Conservation (phyloP, 2,888 invertebrate genomes). For the Cosmorhoe ocellata region DNA sequence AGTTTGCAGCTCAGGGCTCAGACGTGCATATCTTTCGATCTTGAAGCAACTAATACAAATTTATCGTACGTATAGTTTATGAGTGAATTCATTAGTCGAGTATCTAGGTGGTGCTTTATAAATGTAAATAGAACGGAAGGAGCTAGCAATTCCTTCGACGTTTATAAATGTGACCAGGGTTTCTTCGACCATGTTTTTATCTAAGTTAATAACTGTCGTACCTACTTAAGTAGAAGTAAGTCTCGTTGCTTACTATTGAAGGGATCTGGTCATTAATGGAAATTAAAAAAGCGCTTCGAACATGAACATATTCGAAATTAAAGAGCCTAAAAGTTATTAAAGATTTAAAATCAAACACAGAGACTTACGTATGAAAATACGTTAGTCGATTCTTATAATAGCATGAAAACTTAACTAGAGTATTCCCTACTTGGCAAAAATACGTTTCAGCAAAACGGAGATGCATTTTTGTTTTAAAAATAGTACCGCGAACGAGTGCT, state of each 20-base stretch:
- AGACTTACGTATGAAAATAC: too few species aligned
- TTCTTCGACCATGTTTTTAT: neutral
- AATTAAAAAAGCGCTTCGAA: too few species aligned
- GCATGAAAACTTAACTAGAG: neutral
- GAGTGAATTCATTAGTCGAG: conserved; percentile 72
- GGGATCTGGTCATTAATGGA: neutral
- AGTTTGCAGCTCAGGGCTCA: conserved; percentile 43
- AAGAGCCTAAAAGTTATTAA: too few species aligned
- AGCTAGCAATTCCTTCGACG: conserved; percentile 48
- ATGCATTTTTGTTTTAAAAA: conserved; percentile 59
- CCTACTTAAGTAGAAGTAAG: too few species aligned
- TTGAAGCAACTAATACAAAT: conserved; percentile 37
- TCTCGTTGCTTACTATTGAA: too few species aligned
- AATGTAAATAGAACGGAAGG: conserved; percentile 79
- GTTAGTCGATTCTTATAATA: neutral
- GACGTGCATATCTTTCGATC: conserved; percentile 74
- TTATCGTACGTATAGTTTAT: conserved; percentile 44
- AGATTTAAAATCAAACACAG: too few species aligned
- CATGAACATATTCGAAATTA: too few species aligned
- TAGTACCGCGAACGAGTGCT: conserved; percentile 57
- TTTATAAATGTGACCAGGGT: conserved; percentile 5
- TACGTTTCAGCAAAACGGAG: conserved; percentile 51
- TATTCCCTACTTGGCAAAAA: conserved; percentile 36
- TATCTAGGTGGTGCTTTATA: too few species aligned
- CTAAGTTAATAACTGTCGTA: too few species aligned